These are phyloP conservation scores for Coregonus ussuriensis DNA, from an alignment of 2,797 vertebrate species.

Conservation along the genomic window DNA sequence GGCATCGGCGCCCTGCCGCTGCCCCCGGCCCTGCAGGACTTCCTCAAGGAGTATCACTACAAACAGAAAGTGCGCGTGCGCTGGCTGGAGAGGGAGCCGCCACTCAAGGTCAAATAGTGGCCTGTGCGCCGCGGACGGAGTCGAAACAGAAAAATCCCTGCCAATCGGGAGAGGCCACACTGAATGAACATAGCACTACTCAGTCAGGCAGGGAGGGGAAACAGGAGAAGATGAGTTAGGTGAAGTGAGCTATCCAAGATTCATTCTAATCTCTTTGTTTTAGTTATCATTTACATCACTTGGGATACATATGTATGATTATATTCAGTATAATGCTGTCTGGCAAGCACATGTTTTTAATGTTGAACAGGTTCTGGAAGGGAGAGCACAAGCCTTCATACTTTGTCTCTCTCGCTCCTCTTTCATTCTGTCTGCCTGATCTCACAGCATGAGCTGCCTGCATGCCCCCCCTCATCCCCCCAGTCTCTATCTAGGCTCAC, in stretches of 20 bases:
- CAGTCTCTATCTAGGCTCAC: slow-evolving; percentile 52
- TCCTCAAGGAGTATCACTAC: slow-evolving; percentile 99
- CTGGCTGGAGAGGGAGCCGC: slow-evolving; percentile 96
- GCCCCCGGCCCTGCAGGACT: slow-evolving; percentile 95
- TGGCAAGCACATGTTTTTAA: slow-evolving; percentile 68
- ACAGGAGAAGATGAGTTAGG: slow-evolving; percentile 51
- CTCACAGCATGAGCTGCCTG: slow-evolving; percentile 66
- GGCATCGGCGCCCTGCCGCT: slow-evolving; percentile 93
- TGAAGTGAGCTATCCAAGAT: slow-evolving; percentile 75
- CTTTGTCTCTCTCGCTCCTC: slow-evolving; percentile 49
- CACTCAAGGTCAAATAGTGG: slow-evolving; percentile 87
- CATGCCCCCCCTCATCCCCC: slow-evolving; percentile 61
- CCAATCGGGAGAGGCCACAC: slow-evolving; percentile 52
- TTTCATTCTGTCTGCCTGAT: slow-evolving; percentile 66
- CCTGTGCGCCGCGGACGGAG: slow-evolving; percentile 55
- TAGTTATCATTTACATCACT: slow-evolving; percentile 75
- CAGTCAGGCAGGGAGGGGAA: slow-evolving; percentile 35
- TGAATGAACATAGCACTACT: slow-evolving; percentile 46
- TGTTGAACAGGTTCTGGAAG: slow-evolving; percentile 67
- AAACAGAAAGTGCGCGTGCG: slow-evolving; percentile 99
- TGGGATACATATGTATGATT: slow-evolving; percentile 72
- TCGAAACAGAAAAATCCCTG: slow-evolving; percentile 58
- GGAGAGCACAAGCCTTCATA: slow-evolving; percentile 54
- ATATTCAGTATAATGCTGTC: slow-evolving; percentile 76
- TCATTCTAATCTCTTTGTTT: slow-evolving; percentile 71